A percentile compares a stretch with the other conserved stretches of the same genome.
These are phyloP conservation scores for Pachyseris speciosa DNA, from an alignment of 64 coral and sea anemone genomes.

Conservation along the genomic window DNA sequence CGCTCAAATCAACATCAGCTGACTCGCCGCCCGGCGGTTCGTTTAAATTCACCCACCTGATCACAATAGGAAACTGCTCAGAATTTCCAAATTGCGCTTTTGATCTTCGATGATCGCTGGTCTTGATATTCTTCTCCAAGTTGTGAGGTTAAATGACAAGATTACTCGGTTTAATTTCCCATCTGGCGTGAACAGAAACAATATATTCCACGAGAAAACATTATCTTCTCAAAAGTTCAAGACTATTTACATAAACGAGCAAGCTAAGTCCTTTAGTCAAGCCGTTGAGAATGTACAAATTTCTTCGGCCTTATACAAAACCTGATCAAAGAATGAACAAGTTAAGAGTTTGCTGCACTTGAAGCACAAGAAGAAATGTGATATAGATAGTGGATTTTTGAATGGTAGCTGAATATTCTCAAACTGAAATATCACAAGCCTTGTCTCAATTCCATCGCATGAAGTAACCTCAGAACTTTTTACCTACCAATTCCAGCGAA, in stretches of 20 bases:
- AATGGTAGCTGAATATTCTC: neutral
- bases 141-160: neutral
- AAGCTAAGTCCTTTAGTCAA: neutral
- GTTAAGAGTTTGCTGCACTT: neutral
- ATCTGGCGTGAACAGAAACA: slow-evolving; percentile 4
- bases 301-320: neutral
- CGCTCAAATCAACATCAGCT: neutral
- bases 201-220: neutral
- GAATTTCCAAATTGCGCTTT: neutral
- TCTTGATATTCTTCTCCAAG: neutral
- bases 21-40: neutral
- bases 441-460: neutral
- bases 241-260: neutral
- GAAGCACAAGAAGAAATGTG: neutral
- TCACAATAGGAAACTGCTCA: neutral
- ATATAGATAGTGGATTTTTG: neutral
- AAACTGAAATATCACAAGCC: neutral
- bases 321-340: neutral
- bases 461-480: neutral
- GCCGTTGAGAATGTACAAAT: neutral
- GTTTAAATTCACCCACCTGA: neutral
- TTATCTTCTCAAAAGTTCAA: neutral
- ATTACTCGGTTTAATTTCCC: neutral
- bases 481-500: neutral
- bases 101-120: neutral